Conservation (phyloP, 1,140 invertebrate species). For the Drosophila melanica region DNA sequence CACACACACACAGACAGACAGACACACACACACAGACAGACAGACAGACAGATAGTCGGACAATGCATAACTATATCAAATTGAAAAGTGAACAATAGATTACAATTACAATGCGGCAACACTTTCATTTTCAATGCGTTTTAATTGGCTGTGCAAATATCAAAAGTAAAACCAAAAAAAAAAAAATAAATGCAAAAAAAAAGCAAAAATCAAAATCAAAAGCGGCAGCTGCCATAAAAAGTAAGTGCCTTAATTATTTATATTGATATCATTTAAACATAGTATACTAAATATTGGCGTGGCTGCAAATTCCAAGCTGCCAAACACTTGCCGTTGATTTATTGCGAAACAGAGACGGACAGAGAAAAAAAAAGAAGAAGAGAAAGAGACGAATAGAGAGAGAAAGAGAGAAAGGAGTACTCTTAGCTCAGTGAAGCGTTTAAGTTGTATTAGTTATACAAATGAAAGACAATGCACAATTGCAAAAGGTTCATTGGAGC, state of each 20-base stretch:
- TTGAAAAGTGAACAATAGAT: constrained; percentile 57
- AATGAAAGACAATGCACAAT: constrained; percentile 33
- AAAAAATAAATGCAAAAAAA: constrained; percentile 7
- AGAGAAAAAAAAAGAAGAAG: no score
- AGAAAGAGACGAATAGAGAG: neutral
- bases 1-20: constrained; percentile 12
- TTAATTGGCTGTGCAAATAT: constrained; percentile 42
- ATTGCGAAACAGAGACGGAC: constrained; percentile 17
- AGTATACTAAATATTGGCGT: constrained; percentile 8
- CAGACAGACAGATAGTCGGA: constrained; percentile 10
- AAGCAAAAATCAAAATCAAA: constrained; percentile 17
- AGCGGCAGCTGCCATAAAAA: constrained; percentile 31
- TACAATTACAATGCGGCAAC: constrained; percentile 39
- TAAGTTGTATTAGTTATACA: constrained; percentile 3
- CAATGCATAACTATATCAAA: constrained; percentile 73
- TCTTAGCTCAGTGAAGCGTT: neutral
- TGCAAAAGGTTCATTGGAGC: constrained; percentile 58
- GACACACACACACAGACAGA: constrained; percentile 23
- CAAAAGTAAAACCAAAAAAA: constrained; percentile 16
- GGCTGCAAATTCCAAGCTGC: constrained; percentile 19
- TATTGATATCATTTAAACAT: constrained; percentile 31
- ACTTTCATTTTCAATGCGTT: constrained; percentile 74
- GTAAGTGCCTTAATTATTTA: constrained; percentile 32
- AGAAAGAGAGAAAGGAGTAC: neutral
- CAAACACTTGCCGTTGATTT: constrained; percentile 13